Evolutionary conservation across 2,113 vertebrate genomes (phyloP), one percentile per base, ranked within the genome.

Genomic region (Suricata suricatta): DNA sequence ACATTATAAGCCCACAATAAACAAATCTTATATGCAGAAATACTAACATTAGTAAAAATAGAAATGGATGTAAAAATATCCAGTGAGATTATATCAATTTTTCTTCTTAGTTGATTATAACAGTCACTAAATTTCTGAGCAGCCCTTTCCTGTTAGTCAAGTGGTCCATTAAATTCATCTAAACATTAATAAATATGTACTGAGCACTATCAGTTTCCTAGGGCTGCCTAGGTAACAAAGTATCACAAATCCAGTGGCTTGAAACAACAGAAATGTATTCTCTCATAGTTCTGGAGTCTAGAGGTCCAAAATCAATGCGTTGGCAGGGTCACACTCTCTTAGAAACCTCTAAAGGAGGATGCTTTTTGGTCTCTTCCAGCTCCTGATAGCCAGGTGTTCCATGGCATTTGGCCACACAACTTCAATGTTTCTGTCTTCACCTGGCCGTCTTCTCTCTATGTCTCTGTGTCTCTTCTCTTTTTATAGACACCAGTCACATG

Each of bases 401-500:
- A 80, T 79, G 57, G 66, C 76, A 31, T 12, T 31, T 25, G 33
- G 44, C 35, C 33, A 25, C 52, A 38, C 33, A 35, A 14, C 68
- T 89, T 21, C 25, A 64, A 1, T 52, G 60, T 52, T 23, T 64
- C 68, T 60, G 21, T 77, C 60, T 60, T 83, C 38, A 52, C 1
- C n/a, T 44, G 23, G 14, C 88, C 38, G 3, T 38, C 35, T 93
- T 47, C 13, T 29, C 19, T 88, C 84, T 52, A 38, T 33, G 60
- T 81, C 88, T 83, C 33, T 81, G n/a, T 72, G 54, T 90, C n/a
- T 87, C 64, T 66, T 83, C 60, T 94, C 27, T 63, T 89, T 95
- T 76, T 72, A 79, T 33, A 14, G 38, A 94, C 23, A 72, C 44
- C 41, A 82, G 77, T 66, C 60, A 66, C 10, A 23, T 29, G 54